Base-by-base conservation (phyloP, 2,888 invertebrate species). In the Nymphalis urticae region DNA sequence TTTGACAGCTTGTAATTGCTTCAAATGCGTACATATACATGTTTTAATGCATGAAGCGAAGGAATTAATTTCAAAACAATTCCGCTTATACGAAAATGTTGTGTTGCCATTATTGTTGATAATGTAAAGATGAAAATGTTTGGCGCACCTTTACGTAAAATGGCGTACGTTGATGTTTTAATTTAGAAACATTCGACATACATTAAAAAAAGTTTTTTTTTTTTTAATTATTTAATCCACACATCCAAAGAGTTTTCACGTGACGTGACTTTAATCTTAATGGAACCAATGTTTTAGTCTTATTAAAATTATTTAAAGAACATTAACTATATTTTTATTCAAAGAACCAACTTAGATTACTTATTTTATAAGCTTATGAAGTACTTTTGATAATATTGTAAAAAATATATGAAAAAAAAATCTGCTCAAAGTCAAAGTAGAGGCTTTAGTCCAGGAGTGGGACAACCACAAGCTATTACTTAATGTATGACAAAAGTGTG, bases 1-100 rank as follows among this genome's bases (percentile, higher is more conserved):
- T 67, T 67, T 68, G 73, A 73, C 73, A 69, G 69, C 67, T 60
- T 62, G 61, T 69, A 71, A 71, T 69, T 71, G 69, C 65, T 63
- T 63, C 60, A 65, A 66, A 61, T 64, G 61, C 63, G 16, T 62
- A 53, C 47, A 65, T 59, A 27, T 58, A 58, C 36, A 58, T 42
- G n/a, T 58, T 58, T 58, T 58, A 58, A 58, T 58, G 58, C 36
- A 58, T 36, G 58, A n/a, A 42, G 42, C 58, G 58, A 36, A 58
- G 58, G 42, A 42, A 58, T 42, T 58, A 36, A 58, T 58, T 58
- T 27, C 36, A 19, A 19, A 42, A 32, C 54, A 56, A 36, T n/a
- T 58, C 42, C 19, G 42, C 42, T 58, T 42, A 58, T 36, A 13
- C 36, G 58, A 58, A 58, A 58, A 58, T 32, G 32, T 56, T 56